Conservation (phyloP, 2,113 vertebrate species). For the Gallinago media region DNA sequence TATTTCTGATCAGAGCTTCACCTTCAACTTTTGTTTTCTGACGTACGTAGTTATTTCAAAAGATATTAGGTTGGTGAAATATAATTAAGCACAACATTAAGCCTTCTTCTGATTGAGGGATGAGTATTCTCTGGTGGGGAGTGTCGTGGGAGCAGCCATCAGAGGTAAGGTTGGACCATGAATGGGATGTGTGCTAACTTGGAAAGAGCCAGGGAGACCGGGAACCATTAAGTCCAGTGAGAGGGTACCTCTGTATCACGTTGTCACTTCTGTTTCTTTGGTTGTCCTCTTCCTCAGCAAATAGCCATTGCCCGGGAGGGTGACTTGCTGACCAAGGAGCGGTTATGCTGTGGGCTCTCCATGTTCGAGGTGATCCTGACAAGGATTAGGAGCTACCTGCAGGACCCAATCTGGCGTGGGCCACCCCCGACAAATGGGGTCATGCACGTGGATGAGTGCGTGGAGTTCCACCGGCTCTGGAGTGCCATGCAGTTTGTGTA, state of each 20-base stretch:
- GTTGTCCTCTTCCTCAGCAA: slow-evolving; percentile 84
- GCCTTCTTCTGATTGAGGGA: background rate
- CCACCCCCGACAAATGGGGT: slow-evolving; percentile 97
- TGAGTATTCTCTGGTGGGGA: background rate
- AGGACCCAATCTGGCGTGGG: slow-evolving; percentile 96
- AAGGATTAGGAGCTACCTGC: slow-evolving; percentile 94
- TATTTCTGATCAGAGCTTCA: slow-evolving; percentile 37
- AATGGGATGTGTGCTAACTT: background rate
- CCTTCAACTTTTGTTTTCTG: background rate
- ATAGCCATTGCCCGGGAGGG: slow-evolving; percentile 98
- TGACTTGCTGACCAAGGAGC: slow-evolving; percentile 98
- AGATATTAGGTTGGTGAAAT: background rate
- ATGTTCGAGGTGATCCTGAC: slow-evolving; percentile 99
- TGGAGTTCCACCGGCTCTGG: slow-evolving; percentile 99
- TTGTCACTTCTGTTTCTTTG: background rate
- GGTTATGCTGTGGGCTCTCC: slow-evolving; percentile 96
- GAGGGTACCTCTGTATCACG: background rate
- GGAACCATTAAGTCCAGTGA: background rate
- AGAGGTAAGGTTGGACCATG: slow-evolving; percentile 28
- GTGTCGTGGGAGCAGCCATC: background rate
- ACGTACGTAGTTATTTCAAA: background rate
- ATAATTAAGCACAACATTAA: background rate
- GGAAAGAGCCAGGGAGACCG: background rate
- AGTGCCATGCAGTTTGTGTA: slow-evolving; percentile 99
- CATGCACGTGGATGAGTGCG: slow-evolving; percentile 98